These are phyloP conservation scores for Clarias fuscus DNA, from an alignment of 2,797 vertebrate species.

Conservation along the genomic window DNA sequence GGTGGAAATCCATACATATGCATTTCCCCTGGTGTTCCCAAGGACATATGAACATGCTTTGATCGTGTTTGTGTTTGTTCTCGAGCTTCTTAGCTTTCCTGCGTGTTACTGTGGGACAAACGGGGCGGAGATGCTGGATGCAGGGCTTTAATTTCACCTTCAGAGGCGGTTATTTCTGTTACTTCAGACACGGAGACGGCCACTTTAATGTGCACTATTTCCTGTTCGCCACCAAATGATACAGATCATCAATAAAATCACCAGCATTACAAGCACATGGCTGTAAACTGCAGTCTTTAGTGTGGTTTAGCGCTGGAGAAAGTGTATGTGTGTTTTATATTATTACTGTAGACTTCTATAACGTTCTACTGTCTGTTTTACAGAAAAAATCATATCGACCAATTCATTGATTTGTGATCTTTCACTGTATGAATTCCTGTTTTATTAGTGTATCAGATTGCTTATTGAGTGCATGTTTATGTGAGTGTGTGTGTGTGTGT, in stretches of 20 bases:
- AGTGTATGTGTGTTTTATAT: background rate
- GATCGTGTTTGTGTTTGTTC: background rate
- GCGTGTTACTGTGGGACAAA: background rate
- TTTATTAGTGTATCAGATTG: background rate
- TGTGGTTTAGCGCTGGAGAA: background rate
- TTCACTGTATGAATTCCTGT: background rate
- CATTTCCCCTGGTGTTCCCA: background rate
- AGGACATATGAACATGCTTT: background rate
- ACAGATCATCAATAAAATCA: constrained; percentile 23
- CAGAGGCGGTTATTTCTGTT: constrained; percentile 5
- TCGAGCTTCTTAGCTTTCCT: background rate
- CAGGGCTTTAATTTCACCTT: constrained; percentile 3
- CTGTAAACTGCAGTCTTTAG: background rate
- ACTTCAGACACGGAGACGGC: background rate
- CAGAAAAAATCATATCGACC: background rate
- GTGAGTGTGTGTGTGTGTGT: background rate
- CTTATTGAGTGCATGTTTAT: background rate
- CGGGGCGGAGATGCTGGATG: background rate
- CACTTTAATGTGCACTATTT: constrained; percentile 12
- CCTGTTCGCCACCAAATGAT: constrained; percentile 12
- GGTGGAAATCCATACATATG: background rate
- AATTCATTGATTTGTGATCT: background rate
- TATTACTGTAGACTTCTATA: too few relatives aligned
- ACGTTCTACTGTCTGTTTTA: background rate
- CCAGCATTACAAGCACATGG: background rate